Evolutionary conservation across 2,113 vertebrate species (phyloP), one percentile per base, ranked within the genome.

Genomic region (Syngnathus scovelli): DNA sequence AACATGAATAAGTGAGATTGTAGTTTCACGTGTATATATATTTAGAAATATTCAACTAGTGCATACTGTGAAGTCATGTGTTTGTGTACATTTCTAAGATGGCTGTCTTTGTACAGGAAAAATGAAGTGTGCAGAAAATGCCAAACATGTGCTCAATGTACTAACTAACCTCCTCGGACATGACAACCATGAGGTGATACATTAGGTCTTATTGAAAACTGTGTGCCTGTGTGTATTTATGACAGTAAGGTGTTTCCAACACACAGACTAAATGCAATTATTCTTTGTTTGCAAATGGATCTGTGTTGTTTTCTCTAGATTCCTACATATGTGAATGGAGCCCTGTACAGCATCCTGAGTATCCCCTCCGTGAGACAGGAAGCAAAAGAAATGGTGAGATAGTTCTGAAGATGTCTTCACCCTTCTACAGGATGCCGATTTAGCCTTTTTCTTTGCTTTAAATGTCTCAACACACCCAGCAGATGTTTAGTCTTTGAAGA

Each of bases 141-240:
- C 92, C 15, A 92, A 93, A 13, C 90, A 91, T 5, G 91, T 94
- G 39, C 93, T 99, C 44, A 96, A 90, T 83, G 94, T 98, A 66
- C 91, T 99, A 15, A 94, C 94, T 1, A 92, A 95, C 82, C 94
- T 99, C 59, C 93, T 99, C 6, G 95, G 94, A 81, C 95, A 98
- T 0, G 96, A 98, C 71, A 97, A 96, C 82, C 92, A 93, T 0
- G 93, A 98, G 96, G 97, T 98, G 91, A 77, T 23, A 7, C 21
- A 15, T 44, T 33, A 61, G 7, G 18, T 19, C 33, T 5, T 0
- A 11, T 61, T 55, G 52, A 55, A 27, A 55, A 23, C 19, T 62
- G 33, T 69, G 27, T n/a, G 5, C 6, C 1, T 23, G n/a, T 56
- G 23, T 6, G 12, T 56, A 12, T 6, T 12, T 36, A 6, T 33